Percentiles rank a stretch among this genome's conserved stretches.
phyloP scores from a whole-genome alignment of 2,797 vertebrate species.

The Lepus oiostolus region DNA sequence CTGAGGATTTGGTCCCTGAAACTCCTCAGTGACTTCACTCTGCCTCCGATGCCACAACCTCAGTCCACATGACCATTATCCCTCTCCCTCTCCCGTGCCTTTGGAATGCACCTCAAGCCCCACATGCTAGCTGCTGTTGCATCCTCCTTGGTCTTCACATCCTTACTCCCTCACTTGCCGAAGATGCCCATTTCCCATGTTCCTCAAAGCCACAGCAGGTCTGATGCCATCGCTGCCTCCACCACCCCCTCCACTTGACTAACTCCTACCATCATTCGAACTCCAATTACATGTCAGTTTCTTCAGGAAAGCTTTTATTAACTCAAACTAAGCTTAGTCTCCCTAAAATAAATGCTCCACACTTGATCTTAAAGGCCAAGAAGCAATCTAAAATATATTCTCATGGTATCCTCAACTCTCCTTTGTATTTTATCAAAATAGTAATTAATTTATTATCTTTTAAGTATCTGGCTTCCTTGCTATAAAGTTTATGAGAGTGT shows the following conservation, averaged over 20 bases:
- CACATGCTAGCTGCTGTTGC: background rate
- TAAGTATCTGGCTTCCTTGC: constrained; percentile 10
- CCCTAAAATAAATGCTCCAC: constrained; percentile 38
- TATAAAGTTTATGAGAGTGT: constrained; percentile 49
- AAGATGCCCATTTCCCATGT: background rate
- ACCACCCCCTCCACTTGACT: background rate
- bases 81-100: background rate
- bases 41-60: background rate
- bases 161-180: background rate
- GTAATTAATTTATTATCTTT: constrained; percentile 73
- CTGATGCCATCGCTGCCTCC: background rate
- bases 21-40: background rate
- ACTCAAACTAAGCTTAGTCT: constrained; percentile 33
- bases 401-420: constrained; percentile 42
- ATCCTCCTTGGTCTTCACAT: background rate
- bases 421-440: constrained; percentile 19
- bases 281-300: background rate
- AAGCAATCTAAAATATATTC: constrained; percentile 14
- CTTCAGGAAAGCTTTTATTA: constrained; percentile 31
- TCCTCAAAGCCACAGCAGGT: background rate
- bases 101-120: background rate
- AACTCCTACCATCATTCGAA: background rate
- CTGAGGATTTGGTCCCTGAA: background rate
- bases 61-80: background rate
- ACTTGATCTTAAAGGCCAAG: no score